A percentile compares a stretch with the other conserved stretches of the same genome.
Conservation (phyloP, 2,888 invertebrate species). For the Leucophora obtusa region DNA sequence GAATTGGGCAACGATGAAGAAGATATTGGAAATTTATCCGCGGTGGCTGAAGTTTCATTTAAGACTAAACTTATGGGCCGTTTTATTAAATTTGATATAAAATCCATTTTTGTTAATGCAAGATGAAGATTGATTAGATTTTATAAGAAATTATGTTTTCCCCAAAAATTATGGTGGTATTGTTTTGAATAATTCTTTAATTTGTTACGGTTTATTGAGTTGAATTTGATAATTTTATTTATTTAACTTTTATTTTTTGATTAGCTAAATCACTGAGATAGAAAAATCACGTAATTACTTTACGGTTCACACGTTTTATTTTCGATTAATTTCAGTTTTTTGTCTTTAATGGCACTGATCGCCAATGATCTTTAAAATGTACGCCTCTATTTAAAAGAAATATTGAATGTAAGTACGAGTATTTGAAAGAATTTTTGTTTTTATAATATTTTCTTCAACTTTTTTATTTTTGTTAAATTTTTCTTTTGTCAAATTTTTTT, state of each 20-base stretch:
- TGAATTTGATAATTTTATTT: constrained; percentile 32
- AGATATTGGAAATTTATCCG: constrained; percentile 49
- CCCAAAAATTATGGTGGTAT: background rate
- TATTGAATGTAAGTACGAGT: no score
- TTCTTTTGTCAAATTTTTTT: constrained; percentile 29
- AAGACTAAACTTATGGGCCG: constrained; percentile 73
- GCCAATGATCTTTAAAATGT: constrained; percentile 54
- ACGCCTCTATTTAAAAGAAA: constrained; percentile 16
- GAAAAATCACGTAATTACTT: constrained; percentile 63
- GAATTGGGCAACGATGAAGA: constrained; percentile 44
- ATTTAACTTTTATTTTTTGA: constrained; percentile 32
- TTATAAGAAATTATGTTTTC: background rate
- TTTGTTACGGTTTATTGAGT: constrained; percentile 55
- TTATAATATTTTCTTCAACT: background rate
- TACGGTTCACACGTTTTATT: constrained; percentile 56
- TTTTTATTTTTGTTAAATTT: background rate
- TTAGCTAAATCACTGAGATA: constrained; percentile 50
- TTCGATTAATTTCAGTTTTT: constrained; percentile 19
- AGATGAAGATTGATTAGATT: background rate
- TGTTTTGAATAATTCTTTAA: constrained; percentile 22
- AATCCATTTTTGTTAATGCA: constrained; percentile 72
- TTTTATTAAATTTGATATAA: constrained; percentile 76
- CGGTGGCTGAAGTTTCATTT: constrained; percentile 57
- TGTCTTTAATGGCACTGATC: constrained; percentile 61
- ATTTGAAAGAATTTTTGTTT: background rate